Evolutionary conservation across 2,888 invertebrate species (phyloP).

Genomic region (Ganaspis brasiliensis): DNA sequence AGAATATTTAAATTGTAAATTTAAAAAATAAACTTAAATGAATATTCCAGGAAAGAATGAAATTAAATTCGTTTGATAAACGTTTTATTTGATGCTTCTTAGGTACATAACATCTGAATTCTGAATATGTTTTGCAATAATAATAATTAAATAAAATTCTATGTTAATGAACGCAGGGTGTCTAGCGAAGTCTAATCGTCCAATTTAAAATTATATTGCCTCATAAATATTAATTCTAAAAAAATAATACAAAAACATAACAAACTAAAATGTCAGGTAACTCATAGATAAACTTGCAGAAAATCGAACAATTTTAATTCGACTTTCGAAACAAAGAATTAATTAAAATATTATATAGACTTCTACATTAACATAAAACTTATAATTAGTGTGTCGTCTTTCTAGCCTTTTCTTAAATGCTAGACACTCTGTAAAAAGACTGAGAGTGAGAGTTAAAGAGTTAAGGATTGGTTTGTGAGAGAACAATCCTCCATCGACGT

Average conservation of each 20-base stretch:
- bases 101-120: conserved; percentile 8
- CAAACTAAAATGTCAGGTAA: neutral
- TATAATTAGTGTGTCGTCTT: neutral
- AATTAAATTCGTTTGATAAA: neutral
- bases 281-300: neutral
- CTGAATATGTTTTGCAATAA: neutral
- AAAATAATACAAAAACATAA: conserved; percentile 18
- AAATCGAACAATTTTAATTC: neutral
- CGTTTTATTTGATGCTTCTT: conserved; percentile 18
- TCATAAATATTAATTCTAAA: neutral
- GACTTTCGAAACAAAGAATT: conserved; percentile 16
- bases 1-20: too few species aligned
- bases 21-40: too few species aligned
- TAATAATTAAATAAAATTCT: conserved; percentile 31
- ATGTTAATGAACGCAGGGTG: conserved; percentile 38
- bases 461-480: conserved; percentile 6
- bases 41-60: neutral
- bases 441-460: conserved; percentile 15
- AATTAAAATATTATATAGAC: neutral
- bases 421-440: conserved; percentile 28
- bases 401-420: conserved; percentile 32
- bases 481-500: conserved; percentile 9
- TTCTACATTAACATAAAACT: conserved; percentile 5
- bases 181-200: conserved; percentile 8
- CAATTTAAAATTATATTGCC: neutral